A percentile compares a stretch with the other conserved stretches of the same genome.
phyloP scores from a whole-genome alignment of 2,113 vertebrate species.

The Rhabdornis inornatus region DNA sequence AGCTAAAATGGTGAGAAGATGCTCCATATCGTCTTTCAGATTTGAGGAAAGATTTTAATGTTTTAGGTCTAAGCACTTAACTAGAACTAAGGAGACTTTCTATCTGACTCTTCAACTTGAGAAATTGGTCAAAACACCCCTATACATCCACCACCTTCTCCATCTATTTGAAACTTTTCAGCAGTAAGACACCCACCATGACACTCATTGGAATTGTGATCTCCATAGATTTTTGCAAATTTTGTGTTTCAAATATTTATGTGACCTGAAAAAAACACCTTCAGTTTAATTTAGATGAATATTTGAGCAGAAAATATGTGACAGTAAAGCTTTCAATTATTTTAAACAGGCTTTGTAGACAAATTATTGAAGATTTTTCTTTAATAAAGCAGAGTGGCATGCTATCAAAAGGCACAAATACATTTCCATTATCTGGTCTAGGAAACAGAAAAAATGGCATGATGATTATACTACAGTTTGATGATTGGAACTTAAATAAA shows the following conservation, averaged over 20 bases:
- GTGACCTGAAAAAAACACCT: background rate
- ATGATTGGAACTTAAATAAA: constrained; percentile 68
- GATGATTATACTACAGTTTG: constrained; percentile 61
- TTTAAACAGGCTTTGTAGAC: constrained; percentile 50
- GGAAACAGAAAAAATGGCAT: constrained; percentile 53
- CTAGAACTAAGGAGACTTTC: background rate
- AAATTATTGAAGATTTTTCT: constrained; percentile 44
- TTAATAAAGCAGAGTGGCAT: constrained; percentile 67
- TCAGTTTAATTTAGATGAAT: background rate
- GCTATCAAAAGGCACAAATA: constrained; percentile 78
- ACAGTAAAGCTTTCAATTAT: constrained; percentile 18
- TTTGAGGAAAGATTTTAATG: background rate
- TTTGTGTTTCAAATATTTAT: background rate
- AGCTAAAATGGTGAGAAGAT: constrained; percentile 5
- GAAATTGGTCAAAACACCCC: constrained; percentile 24
- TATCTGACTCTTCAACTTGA: constrained; percentile 40
- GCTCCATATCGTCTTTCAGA: background rate
- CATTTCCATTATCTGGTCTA: constrained; percentile 64
- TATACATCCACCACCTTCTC: background rate
- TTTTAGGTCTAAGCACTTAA: background rate
- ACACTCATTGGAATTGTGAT: background rate
- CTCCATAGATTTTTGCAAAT: background rate
- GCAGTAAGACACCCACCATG: background rate
- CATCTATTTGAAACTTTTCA: background rate
- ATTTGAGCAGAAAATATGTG: constrained; percentile 21